Evolutionary conservation across 2,113 vertebrate genomes (phyloP).

Genomic region (Montifringilla adamsi): DNA sequence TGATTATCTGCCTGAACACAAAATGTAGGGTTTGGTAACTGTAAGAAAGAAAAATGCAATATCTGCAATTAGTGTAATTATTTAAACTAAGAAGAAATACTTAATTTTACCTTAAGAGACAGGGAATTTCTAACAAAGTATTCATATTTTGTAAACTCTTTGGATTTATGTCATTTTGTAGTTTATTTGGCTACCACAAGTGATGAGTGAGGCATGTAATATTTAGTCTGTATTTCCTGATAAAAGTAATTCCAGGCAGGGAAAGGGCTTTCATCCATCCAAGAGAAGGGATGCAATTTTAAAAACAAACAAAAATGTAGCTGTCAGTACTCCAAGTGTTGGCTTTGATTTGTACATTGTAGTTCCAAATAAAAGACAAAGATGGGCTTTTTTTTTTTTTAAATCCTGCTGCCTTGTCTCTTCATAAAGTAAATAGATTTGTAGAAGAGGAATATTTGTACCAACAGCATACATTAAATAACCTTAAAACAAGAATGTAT

Average conservation of each 20-base stretch:
- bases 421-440: background rate
- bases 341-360: background rate
- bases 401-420: background rate
- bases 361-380: background rate
- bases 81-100: background rate
- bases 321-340: background rate
- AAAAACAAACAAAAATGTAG: background rate
- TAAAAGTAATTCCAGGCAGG: background rate
- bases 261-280: background rate
- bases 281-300: background rate
- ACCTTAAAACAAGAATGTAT: background rate
- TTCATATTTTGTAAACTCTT: background rate
- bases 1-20: background rate
- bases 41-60: background rate
- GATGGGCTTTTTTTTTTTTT: background rate
- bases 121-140: background rate
- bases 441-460: background rate
- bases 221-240: background rate
- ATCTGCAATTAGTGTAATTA: background rate
- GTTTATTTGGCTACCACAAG: background rate
- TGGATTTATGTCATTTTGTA: background rate
- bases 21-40: background rate
- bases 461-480: background rate
- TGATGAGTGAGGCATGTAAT: background rate
- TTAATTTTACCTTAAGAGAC: background rate